Evolutionary conservation across 2,797 vertebrate species (phyloP).

Genomic region (Coracias cyanogaster): DNA sequence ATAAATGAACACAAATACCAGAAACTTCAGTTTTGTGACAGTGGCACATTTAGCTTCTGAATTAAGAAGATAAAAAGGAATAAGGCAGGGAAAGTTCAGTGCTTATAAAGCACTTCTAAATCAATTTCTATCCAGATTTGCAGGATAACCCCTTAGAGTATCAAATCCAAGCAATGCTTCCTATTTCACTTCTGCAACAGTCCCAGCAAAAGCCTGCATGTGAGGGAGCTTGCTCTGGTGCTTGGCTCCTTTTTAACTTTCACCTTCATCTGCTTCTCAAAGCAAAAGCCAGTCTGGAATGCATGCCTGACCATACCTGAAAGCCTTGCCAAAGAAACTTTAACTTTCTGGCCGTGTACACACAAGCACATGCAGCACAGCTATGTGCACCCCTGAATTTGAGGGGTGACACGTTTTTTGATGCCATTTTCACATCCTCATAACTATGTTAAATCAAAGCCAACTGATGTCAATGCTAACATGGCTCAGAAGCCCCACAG

Average conservation of each 20-base stretch:
- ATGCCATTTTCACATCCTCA: neutral
- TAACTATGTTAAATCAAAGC: slow-evolving; percentile 22
- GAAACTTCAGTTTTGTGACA: neutral
- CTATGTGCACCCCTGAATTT: neutral
- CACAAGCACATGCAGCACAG: neutral
- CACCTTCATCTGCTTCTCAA: neutral
- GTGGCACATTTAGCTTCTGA: neutral
- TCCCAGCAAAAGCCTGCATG: rapidly evolving
- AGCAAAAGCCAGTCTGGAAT: neutral
- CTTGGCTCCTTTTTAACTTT: neutral
- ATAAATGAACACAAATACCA: neutral
- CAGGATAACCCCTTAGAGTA: neutral
- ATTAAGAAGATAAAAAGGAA: neutral
- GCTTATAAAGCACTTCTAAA: neutral
- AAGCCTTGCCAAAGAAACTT: neutral
- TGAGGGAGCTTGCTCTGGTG: neutral
- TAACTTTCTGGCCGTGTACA: rapidly evolving
- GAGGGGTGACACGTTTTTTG: neutral
- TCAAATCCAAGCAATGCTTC: neutral
- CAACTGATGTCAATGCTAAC: neutral
- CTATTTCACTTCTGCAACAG: neutral
- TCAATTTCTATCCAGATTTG: neutral
- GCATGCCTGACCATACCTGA: neutral
- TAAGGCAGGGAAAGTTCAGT: neutral
- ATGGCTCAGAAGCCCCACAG: neutral